Percentiles rank a stretch among this genome's conserved stretches.
Conservation (phyloP, 2,888 invertebrate species). For the Ceriagrion tenellum region DNA sequence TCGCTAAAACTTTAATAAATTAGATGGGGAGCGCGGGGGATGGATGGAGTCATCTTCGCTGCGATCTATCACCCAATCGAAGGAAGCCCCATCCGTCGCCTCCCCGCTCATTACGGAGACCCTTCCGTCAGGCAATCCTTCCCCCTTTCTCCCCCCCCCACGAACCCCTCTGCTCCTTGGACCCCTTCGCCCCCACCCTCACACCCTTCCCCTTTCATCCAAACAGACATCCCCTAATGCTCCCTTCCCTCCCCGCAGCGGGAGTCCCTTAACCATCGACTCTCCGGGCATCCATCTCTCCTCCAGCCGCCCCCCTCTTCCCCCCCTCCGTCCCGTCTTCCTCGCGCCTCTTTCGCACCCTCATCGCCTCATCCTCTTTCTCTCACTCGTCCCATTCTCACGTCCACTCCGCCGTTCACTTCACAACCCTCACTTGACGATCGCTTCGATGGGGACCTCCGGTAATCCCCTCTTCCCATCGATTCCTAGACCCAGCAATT, state of each 20-base stretch:
- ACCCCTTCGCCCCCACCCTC: background rate
- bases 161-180: background rate
- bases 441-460: background rate
- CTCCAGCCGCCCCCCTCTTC: no score
- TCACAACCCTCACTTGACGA: background rate
- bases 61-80: slow-evolving; percentile 37
- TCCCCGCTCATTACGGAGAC: background rate
- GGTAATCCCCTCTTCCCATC: background rate
- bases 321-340: background rate
- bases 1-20: slow-evolving; percentile 46
- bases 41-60: slow-evolving; percentile 10
- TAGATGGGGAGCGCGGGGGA: background rate
- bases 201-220: background rate
- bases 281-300: background rate
- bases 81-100: background rate
- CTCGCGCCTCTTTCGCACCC: background rate
- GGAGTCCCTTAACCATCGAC: slow-evolving; percentile 19
- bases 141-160: background rate
- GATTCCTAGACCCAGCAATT: background rate
- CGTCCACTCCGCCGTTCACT: background rate
- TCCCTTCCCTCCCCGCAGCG: background rate
- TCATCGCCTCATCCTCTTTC: background rate
- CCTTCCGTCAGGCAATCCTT: background rate
- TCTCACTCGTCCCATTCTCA: background rate
- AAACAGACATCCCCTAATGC: slow-evolving; percentile 24